A percentile compares a stretch with the other conserved stretches of the same genome.
Evolutionary conservation across 2,888 invertebrate genomes (phyloP).

Genomic region (Lathronympha strigana): DNA sequence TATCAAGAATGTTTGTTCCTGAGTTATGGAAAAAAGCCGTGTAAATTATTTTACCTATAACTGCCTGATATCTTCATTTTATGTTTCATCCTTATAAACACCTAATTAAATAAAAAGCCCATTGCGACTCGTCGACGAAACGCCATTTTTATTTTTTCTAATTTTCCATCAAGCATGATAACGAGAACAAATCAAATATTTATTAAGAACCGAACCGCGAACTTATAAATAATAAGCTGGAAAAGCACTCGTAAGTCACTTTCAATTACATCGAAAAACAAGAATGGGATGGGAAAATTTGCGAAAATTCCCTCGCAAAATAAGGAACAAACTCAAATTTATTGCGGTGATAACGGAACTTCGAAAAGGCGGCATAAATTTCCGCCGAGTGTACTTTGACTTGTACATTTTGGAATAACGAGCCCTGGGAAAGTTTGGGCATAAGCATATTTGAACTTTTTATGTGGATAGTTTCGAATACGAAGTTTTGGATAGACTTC

Average conservation of each 20-base stretch:
- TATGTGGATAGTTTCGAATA: conserved; percentile 28
- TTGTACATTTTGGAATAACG: conserved; percentile 50
- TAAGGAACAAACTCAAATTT: conserved; percentile 70
- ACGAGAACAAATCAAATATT: conserved; percentile 25
- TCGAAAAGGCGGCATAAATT: conserved; percentile 74
- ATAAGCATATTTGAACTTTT: conserved; percentile 25
- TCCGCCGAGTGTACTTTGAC: conserved; percentile 56
- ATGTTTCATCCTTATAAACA: neutral
- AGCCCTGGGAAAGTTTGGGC: conserved; percentile 34
- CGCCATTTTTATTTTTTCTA: neutral
- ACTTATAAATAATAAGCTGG: conserved; percentile 38
- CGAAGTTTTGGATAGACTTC: conserved; percentile 1
- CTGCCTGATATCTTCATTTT: neutral
- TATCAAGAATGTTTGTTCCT: too few species aligned
- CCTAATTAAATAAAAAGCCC: neutral
- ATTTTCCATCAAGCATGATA: neutral
- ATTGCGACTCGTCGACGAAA: neutral
- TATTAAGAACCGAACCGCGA: conserved; percentile 19
- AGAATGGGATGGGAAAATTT: conserved; percentile 55
- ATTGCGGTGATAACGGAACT: conserved; percentile 74
- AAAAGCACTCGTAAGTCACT: conserved; percentile 53
- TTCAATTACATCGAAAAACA: conserved; percentile 63
- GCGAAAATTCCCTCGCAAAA: conserved; percentile 54
- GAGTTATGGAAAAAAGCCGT: too few species aligned
- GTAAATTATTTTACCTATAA: too few species aligned